phyloP scores from a whole-genome alignment of 2,797 vertebrate species.

The Mycteria americana region DNA sequence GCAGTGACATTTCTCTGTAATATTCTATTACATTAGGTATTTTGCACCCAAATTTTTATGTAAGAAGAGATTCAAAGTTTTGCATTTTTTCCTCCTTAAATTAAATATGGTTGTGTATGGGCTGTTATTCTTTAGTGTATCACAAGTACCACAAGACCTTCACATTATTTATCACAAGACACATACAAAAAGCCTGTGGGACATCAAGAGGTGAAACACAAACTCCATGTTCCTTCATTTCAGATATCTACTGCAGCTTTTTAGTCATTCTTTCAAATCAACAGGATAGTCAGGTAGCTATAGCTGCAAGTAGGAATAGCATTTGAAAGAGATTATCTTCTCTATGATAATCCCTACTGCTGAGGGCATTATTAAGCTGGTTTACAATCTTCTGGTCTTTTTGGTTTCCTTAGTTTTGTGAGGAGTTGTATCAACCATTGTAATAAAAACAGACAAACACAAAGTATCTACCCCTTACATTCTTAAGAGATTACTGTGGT shows the following conservation, averaged over 20 bases:
- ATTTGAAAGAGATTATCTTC: neutral
- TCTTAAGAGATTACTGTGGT: neutral
- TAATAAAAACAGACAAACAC: neutral
- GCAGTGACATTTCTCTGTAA: neutral
- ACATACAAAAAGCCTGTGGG: neutral
- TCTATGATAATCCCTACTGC: neutral
- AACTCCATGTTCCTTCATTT: neutral
- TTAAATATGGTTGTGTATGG: neutral
- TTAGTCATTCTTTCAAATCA: neutral
- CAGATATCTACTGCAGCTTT: neutral
- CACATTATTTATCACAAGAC: neutral
- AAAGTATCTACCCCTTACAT: neutral
- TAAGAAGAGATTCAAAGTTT: neutral
- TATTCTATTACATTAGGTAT: neutral
- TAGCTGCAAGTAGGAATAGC: neutral
- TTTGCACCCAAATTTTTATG: neutral
- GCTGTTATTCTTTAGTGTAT: neutral
- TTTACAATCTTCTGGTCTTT: neutral
- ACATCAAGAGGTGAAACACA: neutral
- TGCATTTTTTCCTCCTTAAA: neutral
- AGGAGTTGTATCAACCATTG: neutral
- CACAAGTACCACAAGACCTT: neutral
- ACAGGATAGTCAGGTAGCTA: neutral
- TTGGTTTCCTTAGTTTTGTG: neutral
- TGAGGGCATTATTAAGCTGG: neutral